These are phyloP conservation scores for Mugil cephalus DNA, from an alignment of 2,113 vertebrate species.

Conservation along the genomic window DNA sequence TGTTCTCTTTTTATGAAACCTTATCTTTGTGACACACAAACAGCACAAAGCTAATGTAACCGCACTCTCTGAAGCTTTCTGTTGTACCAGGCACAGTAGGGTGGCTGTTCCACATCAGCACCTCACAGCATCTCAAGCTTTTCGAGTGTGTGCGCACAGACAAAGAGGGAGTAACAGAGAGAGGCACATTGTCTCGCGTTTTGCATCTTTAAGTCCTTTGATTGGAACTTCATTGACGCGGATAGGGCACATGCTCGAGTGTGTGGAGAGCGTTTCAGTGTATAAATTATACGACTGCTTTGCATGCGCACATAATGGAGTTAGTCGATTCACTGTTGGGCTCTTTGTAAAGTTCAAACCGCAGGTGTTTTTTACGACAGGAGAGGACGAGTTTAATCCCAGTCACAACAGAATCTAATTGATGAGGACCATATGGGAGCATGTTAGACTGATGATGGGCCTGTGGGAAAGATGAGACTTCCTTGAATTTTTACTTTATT, in stretches of 20 bases:
- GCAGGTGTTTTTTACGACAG: constrained; percentile 21
- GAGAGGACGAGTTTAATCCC: constrained; percentile 31
- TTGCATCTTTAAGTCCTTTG: constrained; percentile 60
- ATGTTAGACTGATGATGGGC: constrained; percentile 8
- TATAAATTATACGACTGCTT: constrained; percentile 45
- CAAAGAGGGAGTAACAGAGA: constrained; percentile 47
- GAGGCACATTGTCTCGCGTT: constrained; percentile 58
- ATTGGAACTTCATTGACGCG: constrained; percentile 55
- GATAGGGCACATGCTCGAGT: constrained; percentile 58
- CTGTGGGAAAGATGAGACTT: constrained; percentile 32
- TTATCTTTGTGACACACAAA: constrained; percentile 18
- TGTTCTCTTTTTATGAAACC: constrained; percentile 38
- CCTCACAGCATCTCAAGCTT: constrained; percentile 53
- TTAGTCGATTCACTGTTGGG: constrained; percentile 21
- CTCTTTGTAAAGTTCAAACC: constrained; percentile 45
- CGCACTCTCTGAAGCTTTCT: constrained; percentile 38
- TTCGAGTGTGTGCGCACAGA: constrained; percentile 43
- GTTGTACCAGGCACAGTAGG: constrained; percentile 42
- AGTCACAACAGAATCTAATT: constrained; percentile 25
- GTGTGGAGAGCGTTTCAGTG: constrained; percentile 39
- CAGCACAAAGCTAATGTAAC: constrained; percentile 31
- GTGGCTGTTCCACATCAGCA: constrained; percentile 56
- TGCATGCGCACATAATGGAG: constrained; percentile 42
- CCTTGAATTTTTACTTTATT: constrained; percentile 44
- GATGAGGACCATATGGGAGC: constrained; percentile 35